These are phyloP conservation scores for Oxyura jamaicensis DNA, from an alignment of 2,113 vertebrate species.

Conservation along the genomic window DNA sequence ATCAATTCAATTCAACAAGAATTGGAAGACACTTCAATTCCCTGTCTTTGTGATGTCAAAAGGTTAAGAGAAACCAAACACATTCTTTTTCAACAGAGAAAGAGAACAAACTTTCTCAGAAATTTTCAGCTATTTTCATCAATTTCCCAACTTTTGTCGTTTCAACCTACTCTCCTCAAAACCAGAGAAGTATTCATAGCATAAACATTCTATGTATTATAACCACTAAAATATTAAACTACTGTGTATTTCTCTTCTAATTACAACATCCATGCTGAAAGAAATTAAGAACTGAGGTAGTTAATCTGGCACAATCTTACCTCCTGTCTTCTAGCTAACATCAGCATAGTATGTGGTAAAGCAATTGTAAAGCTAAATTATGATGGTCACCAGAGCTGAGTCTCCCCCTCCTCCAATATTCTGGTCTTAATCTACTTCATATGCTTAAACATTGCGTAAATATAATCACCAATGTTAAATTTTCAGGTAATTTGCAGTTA, in stretches of 20 bases:
- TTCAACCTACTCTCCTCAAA: background rate
- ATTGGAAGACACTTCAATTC: background rate
- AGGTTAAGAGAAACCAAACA: background rate
- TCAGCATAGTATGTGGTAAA: background rate
- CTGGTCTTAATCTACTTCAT: background rate
- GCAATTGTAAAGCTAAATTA: background rate
- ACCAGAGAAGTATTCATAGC: background rate
- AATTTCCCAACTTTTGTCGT: background rate
- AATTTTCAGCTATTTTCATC: background rate
- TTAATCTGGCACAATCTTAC: background rate
- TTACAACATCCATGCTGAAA: background rate
- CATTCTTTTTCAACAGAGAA: background rate
- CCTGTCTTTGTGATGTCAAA: background rate
- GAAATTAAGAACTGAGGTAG: background rate
- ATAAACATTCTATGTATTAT: background rate
- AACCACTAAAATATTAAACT: background rate
- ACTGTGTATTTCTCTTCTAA: background rate
- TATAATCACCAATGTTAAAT: background rate
- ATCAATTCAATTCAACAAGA: background rate
- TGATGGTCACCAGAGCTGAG: background rate
- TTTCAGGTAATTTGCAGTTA: background rate
- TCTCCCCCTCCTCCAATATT: background rate
- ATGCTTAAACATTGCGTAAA: background rate
- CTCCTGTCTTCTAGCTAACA: background rate
- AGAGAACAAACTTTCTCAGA: background rate